Conservation (phyloP, 2,888 invertebrate species). For the Tetheella fluctuosa region DNA sequence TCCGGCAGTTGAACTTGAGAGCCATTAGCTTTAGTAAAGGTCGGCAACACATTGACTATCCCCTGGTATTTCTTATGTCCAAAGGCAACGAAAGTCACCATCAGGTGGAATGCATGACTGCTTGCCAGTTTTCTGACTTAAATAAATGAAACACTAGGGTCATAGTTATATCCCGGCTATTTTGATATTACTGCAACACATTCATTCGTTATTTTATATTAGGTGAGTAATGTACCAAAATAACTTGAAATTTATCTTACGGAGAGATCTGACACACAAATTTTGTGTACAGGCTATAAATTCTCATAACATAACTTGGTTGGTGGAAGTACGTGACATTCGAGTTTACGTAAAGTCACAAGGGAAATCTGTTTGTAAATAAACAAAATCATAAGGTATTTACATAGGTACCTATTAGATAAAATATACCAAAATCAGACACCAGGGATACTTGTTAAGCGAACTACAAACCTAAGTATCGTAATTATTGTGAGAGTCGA, state of each 20-base stretch:
- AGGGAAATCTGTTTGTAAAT: conserved; percentile 6
- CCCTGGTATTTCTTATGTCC: no score
- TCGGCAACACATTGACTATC: no score
- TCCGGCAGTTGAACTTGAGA: no score
- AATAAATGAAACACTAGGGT: no score
- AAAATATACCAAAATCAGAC: neutral
- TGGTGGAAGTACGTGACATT: conserved; percentile 7
- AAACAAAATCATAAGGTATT: conserved; percentile 2
- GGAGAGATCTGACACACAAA: neutral
- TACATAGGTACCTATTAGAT: neutral
- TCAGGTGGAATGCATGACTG: no score
- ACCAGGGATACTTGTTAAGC: neutral
- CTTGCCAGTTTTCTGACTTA: no score
- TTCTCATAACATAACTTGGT: conserved; percentile 8
- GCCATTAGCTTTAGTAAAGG: no score
- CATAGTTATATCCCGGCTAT: no score
- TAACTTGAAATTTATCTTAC: neutral
- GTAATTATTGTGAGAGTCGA: neutral
- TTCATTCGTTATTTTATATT: neutral
- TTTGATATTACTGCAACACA: no score
- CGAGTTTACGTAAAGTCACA: conserved; percentile 6
- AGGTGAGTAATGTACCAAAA: neutral
- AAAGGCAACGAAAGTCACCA: no score
- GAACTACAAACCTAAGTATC: neutral
- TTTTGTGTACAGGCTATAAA: conserved; percentile 3